These are phyloP conservation scores for Mythimna loreyi DNA, from an alignment of 2,888 invertebrate species.

Conservation along the genomic window DNA sequence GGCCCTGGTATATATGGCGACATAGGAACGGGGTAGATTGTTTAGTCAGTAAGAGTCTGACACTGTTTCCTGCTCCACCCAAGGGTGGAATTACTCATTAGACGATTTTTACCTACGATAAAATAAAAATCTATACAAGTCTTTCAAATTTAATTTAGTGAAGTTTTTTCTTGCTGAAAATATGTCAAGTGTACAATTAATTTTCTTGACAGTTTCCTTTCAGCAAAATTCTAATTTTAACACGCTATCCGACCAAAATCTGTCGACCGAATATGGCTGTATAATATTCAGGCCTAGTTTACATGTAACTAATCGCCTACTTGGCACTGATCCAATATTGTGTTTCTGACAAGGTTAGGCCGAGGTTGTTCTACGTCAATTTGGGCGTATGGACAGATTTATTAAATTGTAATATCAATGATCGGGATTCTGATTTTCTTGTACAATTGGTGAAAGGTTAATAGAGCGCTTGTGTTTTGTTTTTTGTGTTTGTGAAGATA, in stretches of 20 bases:
- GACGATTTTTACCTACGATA: no score
- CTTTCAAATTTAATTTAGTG: no score
- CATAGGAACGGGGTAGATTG: no score
- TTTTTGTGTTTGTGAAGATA: not conserved
- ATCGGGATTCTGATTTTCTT: constrained; percentile 28
- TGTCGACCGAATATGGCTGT: not conserved
- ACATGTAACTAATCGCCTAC: constrained; percentile 35
- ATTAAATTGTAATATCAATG: constrained; percentile 47
- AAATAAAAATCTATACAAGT: no score
- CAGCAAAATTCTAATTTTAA: no score
- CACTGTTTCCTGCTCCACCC: no score
- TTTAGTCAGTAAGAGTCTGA: no score
- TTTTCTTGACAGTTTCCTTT: no score
- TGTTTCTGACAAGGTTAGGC: constrained; percentile 58
- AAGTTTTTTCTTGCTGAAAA: no score
- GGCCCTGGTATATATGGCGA: no score
- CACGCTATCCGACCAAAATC: not conserved
- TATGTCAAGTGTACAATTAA: no score
- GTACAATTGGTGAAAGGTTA: not conserved
- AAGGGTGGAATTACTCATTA: no score
- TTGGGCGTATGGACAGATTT: constrained; percentile 41
- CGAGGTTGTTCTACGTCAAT: constrained; percentile 58
- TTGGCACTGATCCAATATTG: constrained; percentile 60
- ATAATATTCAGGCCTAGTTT: constrained; percentile 28
- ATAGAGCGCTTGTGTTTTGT: not conserved